phyloP scores from a whole-genome alignment of 2,888 invertebrate genomes.

The Drosophila austrosaltans region DNA sequence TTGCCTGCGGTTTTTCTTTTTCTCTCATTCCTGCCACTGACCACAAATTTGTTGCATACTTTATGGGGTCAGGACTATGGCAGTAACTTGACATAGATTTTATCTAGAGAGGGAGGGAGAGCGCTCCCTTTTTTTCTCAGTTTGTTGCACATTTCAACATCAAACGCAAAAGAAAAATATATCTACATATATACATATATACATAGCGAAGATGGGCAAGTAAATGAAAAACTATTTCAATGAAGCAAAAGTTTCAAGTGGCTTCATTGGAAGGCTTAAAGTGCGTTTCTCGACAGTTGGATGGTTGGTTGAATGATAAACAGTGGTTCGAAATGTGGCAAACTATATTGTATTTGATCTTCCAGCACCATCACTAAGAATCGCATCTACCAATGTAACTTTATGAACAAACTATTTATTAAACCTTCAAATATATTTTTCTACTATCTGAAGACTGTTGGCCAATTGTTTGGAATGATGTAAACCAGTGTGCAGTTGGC shows the following conservation, averaged over 20 bases:
- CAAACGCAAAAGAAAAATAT: slow-evolving; percentile 35
- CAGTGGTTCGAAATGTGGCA: not conserved
- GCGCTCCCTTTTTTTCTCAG: not conserved
- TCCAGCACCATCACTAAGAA: not conserved
- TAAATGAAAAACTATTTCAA: slow-evolving; percentile 75
- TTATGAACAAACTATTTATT: too few species aligned
- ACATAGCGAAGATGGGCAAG: slow-evolving; percentile 29
- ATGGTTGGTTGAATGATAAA: not conserved
- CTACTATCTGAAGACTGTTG: too few species aligned
- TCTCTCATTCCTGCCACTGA: slow-evolving; percentile 18
- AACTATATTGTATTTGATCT: too few species aligned
- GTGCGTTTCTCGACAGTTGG: slow-evolving; percentile 43
- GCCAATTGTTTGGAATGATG: too few species aligned
- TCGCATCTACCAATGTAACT: too few species aligned
- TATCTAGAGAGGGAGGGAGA: not conserved
- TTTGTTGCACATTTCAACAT: slow-evolving; percentile 53
- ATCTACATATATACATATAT: not conserved
- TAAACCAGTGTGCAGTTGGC: not conserved
- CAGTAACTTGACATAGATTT: slow-evolving; percentile 9
- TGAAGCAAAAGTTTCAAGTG: slow-evolving; percentile 62
- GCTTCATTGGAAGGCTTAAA: slow-evolving; percentile 41
- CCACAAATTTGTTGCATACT: slow-evolving; percentile 39
- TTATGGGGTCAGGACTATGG: slow-evolving; percentile 31
- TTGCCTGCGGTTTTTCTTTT: slow-evolving; percentile 21
- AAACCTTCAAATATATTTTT: too few species aligned